Evolutionary conservation across 1,140 invertebrate genomes (phyloP).

Genomic region (Zophobas atratus): DNA sequence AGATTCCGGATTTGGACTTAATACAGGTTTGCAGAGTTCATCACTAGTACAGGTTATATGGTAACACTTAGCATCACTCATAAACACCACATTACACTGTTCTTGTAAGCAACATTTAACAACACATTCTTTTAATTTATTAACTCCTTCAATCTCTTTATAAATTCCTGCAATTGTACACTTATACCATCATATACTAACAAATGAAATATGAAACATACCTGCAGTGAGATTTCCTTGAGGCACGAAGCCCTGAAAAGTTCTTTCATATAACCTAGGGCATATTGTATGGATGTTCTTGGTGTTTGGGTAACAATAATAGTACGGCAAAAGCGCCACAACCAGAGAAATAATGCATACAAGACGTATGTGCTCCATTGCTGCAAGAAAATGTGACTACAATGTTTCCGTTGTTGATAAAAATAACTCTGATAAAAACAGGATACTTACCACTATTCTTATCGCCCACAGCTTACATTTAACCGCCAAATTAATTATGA

Average conservation of each 20-base stretch:
- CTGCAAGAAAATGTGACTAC: slow-evolving; percentile 7
- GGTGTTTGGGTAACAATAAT: slow-evolving; percentile 27
- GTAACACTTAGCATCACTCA: slow-evolving; percentile 82
- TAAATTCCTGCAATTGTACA: slow-evolving; percentile 70
- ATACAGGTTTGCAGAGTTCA: slow-evolving; percentile 79
- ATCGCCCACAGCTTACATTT: slow-evolving; percentile 17
- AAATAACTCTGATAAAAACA: slow-evolving; percentile 6
- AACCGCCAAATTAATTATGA: slow-evolving; percentile 4
- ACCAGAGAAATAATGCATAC: slow-evolving; percentile 6
- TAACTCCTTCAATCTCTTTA: slow-evolving; percentile 72
- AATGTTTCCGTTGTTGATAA: slow-evolving; percentile 38
- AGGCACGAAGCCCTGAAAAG: slow-evolving; percentile 62
- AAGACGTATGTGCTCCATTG: slow-evolving; percentile 23
- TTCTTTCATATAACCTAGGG: slow-evolving; percentile 59
- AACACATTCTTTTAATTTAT: slow-evolving; percentile 77
- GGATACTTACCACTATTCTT: slow-evolving; percentile 34
- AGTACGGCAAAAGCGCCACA: neutral
- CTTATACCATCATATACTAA: slow-evolving; percentile 22
- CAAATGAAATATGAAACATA: slow-evolving; percentile 46
- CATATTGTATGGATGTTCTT: slow-evolving; percentile 51
- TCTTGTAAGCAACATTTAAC: slow-evolving; percentile 79
- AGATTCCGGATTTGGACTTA: slow-evolving; percentile 71
- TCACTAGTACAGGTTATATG: slow-evolving; percentile 81
- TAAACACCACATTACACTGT: slow-evolving; percentile 85
- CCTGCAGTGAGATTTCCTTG: slow-evolving; percentile 62